Conservation (phyloP, 2,888 invertebrate genomes). For the Meloe dianella region DNA sequence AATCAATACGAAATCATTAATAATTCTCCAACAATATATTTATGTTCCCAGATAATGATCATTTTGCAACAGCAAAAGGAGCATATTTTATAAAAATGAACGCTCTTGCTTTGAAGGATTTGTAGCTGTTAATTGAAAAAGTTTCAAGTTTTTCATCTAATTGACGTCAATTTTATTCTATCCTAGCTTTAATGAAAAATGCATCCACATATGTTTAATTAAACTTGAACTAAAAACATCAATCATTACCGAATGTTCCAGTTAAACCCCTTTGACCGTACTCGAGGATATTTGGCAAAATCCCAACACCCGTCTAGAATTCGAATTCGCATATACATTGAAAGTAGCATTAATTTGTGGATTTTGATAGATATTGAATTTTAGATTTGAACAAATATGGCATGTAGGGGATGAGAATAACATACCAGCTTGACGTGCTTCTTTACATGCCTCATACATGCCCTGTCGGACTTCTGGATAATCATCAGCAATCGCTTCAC, state of each 20-base stretch:
- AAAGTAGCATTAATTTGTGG: neutral
- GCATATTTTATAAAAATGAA: too few species aligned
- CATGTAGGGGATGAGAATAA: neutral
- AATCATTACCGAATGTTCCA: neutral
- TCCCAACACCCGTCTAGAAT: neutral
- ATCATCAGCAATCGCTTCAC: conserved; percentile 98
- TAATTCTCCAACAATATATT: neutral
- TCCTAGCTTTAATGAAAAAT: neutral
- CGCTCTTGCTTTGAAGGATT: too few species aligned
- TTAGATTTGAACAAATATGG: too few species aligned
- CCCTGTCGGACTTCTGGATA: conserved; percentile 96
- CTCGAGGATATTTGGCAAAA: neutral
- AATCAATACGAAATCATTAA: neutral
- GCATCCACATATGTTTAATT: conserved; percentile 6
- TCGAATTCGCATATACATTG: neutral
- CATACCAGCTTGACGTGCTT: conserved; percentile 91
- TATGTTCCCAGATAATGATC: too few species aligned
- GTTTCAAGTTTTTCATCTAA: neutral
- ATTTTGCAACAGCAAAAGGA: too few species aligned
- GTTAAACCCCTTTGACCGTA: neutral
- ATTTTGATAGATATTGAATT: neutral
- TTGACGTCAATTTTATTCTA: neutral
- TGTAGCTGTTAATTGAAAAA: too few species aligned
- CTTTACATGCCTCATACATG: conserved; percentile 98
- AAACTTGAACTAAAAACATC: conserved; percentile 3